Conservation (phyloP, 2,888 invertebrate genomes). For the Orchestes rusci region DNA sequence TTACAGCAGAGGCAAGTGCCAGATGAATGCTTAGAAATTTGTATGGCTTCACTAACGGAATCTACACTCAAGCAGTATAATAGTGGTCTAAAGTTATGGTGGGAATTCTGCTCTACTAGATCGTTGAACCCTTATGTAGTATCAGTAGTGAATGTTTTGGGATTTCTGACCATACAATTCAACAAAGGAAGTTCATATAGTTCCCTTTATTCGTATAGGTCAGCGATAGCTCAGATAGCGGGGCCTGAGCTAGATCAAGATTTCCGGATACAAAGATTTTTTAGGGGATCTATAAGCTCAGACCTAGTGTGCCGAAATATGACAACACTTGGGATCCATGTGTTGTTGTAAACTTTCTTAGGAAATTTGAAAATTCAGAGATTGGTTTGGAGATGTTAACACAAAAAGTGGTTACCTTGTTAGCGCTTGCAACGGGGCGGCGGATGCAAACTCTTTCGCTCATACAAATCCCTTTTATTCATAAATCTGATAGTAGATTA, state of each 20-base stretch:
- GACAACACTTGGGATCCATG: not conserved
- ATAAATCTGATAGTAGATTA: not conserved
- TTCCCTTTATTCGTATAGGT: too few relatives aligned
- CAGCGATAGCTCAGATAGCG: too few relatives aligned
- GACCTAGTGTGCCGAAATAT: too few relatives aligned
- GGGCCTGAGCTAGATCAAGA: too few relatives aligned
- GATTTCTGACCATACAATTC: too few relatives aligned
- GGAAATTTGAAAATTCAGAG: not conserved
- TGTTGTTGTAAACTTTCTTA: not conserved
- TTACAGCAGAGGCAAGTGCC: constrained; percentile 3
- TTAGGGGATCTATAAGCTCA: too few relatives aligned
- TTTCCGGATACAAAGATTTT: too few relatives aligned
- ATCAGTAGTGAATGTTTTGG: too few relatives aligned
- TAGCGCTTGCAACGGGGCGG: not conserved
- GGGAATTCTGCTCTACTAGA: constrained; percentile 7
- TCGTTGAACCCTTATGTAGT: too few relatives aligned
- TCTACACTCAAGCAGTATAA: constrained; percentile 7
- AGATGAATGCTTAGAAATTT: constrained; percentile 6
- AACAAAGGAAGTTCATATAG: too few relatives aligned
- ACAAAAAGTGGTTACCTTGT: not conserved
- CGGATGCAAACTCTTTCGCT: not conserved
- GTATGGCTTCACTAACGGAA: constrained; percentile 4
- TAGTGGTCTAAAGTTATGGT: constrained; percentile 7
- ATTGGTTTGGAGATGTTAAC: constrained; percentile 2
- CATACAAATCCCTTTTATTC: not conserved